Percentiles rank a stretch among this genome's conserved stretches.
Evolutionary conservation across 2,113 vertebrate species (phyloP).

Genomic region (Lycaon pictus): DNA sequence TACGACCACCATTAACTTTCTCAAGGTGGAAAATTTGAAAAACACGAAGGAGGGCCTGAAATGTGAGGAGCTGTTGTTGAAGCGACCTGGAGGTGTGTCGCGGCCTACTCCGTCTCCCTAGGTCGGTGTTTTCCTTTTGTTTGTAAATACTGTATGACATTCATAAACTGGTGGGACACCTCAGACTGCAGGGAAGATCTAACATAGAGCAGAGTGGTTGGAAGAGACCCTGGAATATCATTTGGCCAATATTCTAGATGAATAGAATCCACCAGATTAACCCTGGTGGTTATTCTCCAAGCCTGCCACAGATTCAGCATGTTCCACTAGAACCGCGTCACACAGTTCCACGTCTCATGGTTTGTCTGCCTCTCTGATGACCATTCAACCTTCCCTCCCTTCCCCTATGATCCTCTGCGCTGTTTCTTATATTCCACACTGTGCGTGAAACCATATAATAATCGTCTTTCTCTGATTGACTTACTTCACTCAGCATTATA

Average conservation of each 20-base stretch:
- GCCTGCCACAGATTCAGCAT: neutral
- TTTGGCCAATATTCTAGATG: neutral
- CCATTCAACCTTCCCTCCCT: no score
- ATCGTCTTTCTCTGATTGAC: no score
- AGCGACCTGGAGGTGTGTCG: fast-evolving
- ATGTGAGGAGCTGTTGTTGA: neutral
- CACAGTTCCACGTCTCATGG: no score
- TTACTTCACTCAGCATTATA: no score
- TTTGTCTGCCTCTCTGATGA: no score
- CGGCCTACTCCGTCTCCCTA: neutral
- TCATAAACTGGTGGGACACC: neutral
- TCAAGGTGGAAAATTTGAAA: neutral
- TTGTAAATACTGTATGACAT: neutral
- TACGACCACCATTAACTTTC: neutral
- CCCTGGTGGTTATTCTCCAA: neutral
- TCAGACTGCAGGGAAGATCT: neutral
- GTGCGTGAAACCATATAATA: no score
- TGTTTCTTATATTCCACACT: no score
- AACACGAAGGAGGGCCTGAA: neutral
- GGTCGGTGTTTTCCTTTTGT: neutral
- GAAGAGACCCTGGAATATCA: neutral
- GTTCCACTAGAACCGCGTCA: neutral
- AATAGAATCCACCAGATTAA: neutral
- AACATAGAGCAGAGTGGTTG: neutral
- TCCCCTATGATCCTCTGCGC: no score